phyloP scores from a whole-genome alignment of 2,797 vertebrate species.

The Molossus alvarezi region DNA sequence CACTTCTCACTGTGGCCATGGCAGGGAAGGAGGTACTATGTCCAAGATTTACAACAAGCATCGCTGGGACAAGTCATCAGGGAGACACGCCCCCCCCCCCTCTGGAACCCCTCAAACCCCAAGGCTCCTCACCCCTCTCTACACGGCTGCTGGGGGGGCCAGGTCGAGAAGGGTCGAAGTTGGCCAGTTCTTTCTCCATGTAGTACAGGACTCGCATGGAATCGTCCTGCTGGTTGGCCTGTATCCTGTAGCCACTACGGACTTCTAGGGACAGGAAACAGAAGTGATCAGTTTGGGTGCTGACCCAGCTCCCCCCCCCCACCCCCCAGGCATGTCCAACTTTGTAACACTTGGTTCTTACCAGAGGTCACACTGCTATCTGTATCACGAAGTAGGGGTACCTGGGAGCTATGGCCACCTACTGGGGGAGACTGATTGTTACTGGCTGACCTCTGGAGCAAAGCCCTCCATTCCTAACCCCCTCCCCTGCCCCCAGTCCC shows the following conservation, averaged over 20 bases:
- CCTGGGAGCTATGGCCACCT: conserved; percentile 95
- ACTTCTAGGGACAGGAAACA: conserved; percentile 86
- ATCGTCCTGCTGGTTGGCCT: conserved; percentile 95
- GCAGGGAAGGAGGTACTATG: not conserved
- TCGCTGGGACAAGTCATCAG: not conserved
- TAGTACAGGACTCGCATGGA: conserved; percentile 96
- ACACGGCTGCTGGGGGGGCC: conserved; percentile 88
- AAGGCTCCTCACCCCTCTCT: conserved; percentile 91
- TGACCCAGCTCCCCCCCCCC: not conserved
- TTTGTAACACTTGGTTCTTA: conserved; percentile 85
- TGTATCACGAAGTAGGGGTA: conserved; percentile 93
- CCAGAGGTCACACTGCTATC: conserved; percentile 90
- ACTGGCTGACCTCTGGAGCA: not conserved
- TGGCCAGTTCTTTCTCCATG: conserved; percentile 96
- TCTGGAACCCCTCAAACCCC: not conserved
- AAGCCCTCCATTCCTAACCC: not conserved
- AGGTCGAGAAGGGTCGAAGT: conserved; percentile 94
- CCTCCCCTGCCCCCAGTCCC: not conserved
- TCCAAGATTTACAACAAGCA: not conserved
- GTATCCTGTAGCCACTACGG: conserved; percentile 96
- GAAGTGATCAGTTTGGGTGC: not conserved
- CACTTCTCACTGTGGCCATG: not conserved
- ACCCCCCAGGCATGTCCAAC: not conserved
- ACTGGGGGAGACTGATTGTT: conserved; percentile 71
- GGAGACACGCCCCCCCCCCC: not conserved